Base-by-base conservation (phyloP, 1,140 invertebrate species). In the Macrobrachium nipponense region DNA sequence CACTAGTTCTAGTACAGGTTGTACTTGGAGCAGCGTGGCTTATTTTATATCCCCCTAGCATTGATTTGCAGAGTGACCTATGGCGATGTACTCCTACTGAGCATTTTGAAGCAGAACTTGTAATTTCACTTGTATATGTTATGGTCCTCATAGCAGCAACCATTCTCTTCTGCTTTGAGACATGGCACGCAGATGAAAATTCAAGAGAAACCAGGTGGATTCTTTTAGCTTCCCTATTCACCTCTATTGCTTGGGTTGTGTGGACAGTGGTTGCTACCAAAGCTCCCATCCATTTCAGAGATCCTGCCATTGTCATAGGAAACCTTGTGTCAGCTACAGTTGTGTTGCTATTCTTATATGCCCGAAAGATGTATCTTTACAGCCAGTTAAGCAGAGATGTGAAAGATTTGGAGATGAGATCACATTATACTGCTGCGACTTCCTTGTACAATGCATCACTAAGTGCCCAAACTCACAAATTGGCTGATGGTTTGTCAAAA, bases 121-220 rank as follows among this genome's bases (percentile, higher is more conserved):
- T 93, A 23, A 88, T 93, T 20, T 92, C 92, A 0, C 89, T 93
- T 10, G 89, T 91, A 8, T 93, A 93, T 83, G 90, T 92, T n/a
- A 91, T 93, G 90, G 89, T 92, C 18, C 90, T 93, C 2, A 90
- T 93, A 15, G 88, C 90, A 15, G 89, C 92, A 17, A 91, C 90
- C 15, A 89, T 92, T 7, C 85, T 92, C 27, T 90, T 93, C 84
- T 91, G 91, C 14, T 51, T 91, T 11, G 78, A 92, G 27, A 90
- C 91, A 4, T 92, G 91, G 91, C 90, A 92, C 77, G 58, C 79
- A 36, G 90, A 91, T 18, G 90, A 89, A 62, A 87, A 89, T 82
- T 86, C 91, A 80, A 89, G 89, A 27, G 92, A 93, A 88, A 91
- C 92, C 10, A 89, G 92, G 20, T 93, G 92, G 92, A 91, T 93